These are phyloP conservation scores for Caenorhabditis remanei DNA, from an alignment of 1,140 invertebrate species.

Conservation along the genomic window DNA sequence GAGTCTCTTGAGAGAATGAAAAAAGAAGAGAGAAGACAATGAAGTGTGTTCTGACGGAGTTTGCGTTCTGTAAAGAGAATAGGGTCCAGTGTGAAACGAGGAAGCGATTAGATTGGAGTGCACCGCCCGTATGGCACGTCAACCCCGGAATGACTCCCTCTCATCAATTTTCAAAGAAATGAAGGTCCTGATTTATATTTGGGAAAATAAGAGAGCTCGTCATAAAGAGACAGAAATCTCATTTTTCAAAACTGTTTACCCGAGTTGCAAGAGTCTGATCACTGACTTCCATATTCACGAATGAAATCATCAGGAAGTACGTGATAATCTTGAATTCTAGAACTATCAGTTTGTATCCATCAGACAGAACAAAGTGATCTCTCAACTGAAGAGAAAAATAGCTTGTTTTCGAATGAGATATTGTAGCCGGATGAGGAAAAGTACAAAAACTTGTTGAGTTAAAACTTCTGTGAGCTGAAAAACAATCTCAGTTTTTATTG, in stretches of 20 bases:
- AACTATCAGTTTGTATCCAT: constrained; percentile 10
- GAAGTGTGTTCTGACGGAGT: neutral
- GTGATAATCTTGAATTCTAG: neutral
- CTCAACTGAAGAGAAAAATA: neutral
- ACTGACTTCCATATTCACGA: neutral
- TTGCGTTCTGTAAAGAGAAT: neutral
- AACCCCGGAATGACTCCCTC: constrained; percentile 10
- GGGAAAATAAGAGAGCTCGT: neutral
- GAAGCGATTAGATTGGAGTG: constrained; percentile 52
- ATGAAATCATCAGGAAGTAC: constrained; percentile 7
- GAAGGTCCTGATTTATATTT: constrained; percentile 48
- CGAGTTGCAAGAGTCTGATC: neutral
- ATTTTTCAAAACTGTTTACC: neutral
- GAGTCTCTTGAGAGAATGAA: constrained; percentile 42
- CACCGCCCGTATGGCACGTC: constrained; percentile 36
- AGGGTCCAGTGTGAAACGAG: constrained; percentile 44
- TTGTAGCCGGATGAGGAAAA: too few relatives aligned
- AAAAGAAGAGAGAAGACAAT: constrained; percentile 35
- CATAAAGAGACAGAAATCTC: neutral
- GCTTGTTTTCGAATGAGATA: too few relatives aligned
- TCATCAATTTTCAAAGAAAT: constrained; percentile 5
- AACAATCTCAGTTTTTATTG: too few relatives aligned
- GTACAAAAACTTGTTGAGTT: too few relatives aligned
- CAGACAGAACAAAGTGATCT: constrained; percentile 2
- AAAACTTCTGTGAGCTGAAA: too few relatives aligned